Base-by-base conservation (phyloP, 2,888 invertebrate species). In the Torymus tubicola region DNA sequence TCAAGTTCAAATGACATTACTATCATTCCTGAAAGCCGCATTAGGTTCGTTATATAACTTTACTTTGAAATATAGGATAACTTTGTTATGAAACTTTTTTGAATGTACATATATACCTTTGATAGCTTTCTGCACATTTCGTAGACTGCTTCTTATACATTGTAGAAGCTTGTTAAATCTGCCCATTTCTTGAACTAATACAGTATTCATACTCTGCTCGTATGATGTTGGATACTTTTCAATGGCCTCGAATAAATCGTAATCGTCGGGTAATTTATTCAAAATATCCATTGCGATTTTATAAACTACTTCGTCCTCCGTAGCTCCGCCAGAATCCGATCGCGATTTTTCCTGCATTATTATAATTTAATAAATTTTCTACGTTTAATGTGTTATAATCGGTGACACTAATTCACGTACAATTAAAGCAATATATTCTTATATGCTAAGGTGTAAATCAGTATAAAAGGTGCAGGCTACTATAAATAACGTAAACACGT, bases 131-230 rank as follows among this genome's bases (percentile, higher is more conserved):
- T 94, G 94, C 13, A 98, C 94, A 69, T 96, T 96, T 74, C 93
- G 92, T 13, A 98, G 92, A 89, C 96, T 97, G 31, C 90, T 91
- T 76, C 96, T 92, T 65, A 98, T 95, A n/a, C 95, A 93, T 8
- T 87, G 89, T n/a, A 96, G 92, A 10, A 98, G 92, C 70, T 93
- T 93, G 82, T 96, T 96, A 86, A 96, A 96, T 70, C 96, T 91
- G 10, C 94, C 95, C 92, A 96, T 96, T 91, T 97, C 97, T 90
- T 97, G 96, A 3, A 97, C 95, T 73, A 98, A 92, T 0, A 98
- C 98, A 0, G 98, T 98, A 87, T 98, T 98, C 97, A 98, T 97
- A 86, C 97, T 97, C 92, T 98, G 96, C 90, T 94, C 91, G 91
- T 98, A 93, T 84, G 93, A 89, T 78, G 96, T 95, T 77, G 98